Evolutionary conservation across 2,113 vertebrate species (phyloP).

Genomic region (Pteronura brasiliensis): DNA sequence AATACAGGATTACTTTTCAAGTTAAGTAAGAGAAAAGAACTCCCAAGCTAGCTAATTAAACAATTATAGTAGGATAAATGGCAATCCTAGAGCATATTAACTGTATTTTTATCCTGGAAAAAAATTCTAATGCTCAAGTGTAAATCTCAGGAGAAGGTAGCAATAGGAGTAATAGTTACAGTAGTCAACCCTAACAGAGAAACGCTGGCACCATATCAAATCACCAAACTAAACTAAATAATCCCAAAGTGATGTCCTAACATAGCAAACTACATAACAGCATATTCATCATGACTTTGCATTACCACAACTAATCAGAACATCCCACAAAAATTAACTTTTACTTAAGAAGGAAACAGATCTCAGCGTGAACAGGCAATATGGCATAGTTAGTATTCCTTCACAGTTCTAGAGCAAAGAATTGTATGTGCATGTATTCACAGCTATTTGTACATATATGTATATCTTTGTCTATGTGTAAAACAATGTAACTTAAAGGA

Average conservation of each 20-base stretch:
- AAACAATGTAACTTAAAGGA: slow-evolving; percentile 19
- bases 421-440: neutral
- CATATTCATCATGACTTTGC: slow-evolving; percentile 58
- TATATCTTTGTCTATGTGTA: neutral
- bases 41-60: slow-evolving; percentile 54
- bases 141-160: slow-evolving; percentile 59
- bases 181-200: slow-evolving; percentile 29
- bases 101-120: slow-evolving; percentile 35
- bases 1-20: slow-evolving; percentile 32
- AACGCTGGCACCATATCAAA: slow-evolving; percentile 43
- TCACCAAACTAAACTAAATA: slow-evolving; percentile 61
- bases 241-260: slow-evolving; percentile 55
- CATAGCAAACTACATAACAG: slow-evolving; percentile 16
- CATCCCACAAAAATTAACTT: slow-evolving; percentile 5
- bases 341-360: neutral
- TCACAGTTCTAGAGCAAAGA: neutral
- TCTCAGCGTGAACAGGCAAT: neutral
- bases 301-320: slow-evolving; percentile 32
- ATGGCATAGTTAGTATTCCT: neutral
- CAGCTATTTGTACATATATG: neutral
- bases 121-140: slow-evolving; percentile 6
- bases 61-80: slow-evolving; percentile 50
- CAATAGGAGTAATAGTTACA: slow-evolving; percentile 5
- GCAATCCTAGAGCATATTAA: slow-evolving; percentile 27
- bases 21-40: slow-evolving; percentile 37